phyloP scores from a whole-genome alignment of 2,888 invertebrate genomes.

The Zaprionus obscuricornis region DNA sequence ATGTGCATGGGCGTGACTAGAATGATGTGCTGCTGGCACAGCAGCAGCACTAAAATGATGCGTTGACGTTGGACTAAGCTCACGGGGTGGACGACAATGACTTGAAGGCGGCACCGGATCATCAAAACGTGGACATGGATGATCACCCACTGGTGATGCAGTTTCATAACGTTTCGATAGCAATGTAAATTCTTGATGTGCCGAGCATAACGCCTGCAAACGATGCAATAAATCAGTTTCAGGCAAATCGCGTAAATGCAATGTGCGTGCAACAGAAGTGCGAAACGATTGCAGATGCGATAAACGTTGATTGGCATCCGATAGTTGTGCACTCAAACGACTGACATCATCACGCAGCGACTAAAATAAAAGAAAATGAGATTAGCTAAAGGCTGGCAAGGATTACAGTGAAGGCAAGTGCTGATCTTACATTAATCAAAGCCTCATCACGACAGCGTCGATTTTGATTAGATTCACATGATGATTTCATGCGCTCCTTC shows the following conservation, averaged over 20 bases:
- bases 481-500: conserved; percentile 80
- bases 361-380: conserved; percentile 82
- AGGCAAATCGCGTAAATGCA: conserved; percentile 89
- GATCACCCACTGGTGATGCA: conserved; percentile 82
- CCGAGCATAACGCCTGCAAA: conserved; percentile 92
- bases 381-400: too few species aligned
- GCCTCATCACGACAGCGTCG: conserved; percentile 82
- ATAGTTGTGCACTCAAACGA: conserved; percentile 89
- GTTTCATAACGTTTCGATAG: conserved; percentile 90
- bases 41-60: conserved; percentile 28
- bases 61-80: conserved; percentile 59
- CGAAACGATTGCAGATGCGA: conserved; percentile 91
- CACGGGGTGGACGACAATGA: conserved; percentile 80
- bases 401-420: neutral
- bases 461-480: conserved; percentile 81
- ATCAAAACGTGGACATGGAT: conserved; percentile 81
- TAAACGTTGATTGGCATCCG: conserved; percentile 90
- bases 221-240: conserved; percentile 91
- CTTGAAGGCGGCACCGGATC: conserved; percentile 79
- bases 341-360: conserved; percentile 90
- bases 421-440: conserved; percentile 79
- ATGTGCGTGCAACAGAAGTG: conserved; percentile 88
- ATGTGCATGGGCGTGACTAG: conserved; percentile 28
- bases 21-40: conserved; percentile 26
- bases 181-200: conserved; percentile 93